These are phyloP conservation scores for Centroberyx gerrardi DNA, from an alignment of 2,797 vertebrate genomes.

Conservation along the genomic window DNA sequence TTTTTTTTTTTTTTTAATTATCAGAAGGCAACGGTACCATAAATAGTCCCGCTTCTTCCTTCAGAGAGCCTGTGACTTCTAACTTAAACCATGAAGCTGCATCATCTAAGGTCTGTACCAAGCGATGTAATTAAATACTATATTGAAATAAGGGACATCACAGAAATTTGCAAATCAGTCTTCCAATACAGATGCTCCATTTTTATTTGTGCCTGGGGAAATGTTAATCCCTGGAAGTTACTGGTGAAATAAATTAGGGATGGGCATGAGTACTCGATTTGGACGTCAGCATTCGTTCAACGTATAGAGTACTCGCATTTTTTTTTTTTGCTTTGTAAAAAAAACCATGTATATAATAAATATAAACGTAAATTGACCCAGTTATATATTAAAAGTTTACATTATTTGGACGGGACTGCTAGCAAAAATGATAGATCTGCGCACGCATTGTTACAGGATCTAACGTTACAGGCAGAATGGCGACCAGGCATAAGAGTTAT, in stretches of 20 bases:
- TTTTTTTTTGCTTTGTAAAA: too few species aligned
- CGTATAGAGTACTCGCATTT: too few species aligned
- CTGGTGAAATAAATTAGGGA: neutral
- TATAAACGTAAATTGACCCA: too few species aligned
- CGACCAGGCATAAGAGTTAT: too few species aligned
- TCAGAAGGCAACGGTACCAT: neutral
- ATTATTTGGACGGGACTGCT: too few species aligned
- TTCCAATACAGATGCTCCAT: neutral
- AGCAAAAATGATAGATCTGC: too few species aligned
- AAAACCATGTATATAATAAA: too few species aligned
- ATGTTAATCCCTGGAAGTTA: neutral
- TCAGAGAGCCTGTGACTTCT: neutral
- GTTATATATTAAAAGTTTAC: too few species aligned
- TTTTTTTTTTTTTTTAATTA: neutral
- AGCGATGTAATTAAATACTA: neutral
- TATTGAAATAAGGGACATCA: neutral
- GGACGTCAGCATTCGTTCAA: too few species aligned
- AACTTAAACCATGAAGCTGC: neutral
- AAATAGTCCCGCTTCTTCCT: neutral
- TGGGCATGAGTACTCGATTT: too few species aligned
- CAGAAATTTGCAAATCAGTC: neutral
- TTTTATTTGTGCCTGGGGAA: neutral
- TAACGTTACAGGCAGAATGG: too few species aligned
- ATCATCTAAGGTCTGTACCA: slow-evolving; percentile 51
- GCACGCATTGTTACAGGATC: too few species aligned